These are phyloP conservation scores for Acanthis flammea DNA, from an alignment of 2,797 vertebrate genomes.

Conservation along the genomic window DNA sequence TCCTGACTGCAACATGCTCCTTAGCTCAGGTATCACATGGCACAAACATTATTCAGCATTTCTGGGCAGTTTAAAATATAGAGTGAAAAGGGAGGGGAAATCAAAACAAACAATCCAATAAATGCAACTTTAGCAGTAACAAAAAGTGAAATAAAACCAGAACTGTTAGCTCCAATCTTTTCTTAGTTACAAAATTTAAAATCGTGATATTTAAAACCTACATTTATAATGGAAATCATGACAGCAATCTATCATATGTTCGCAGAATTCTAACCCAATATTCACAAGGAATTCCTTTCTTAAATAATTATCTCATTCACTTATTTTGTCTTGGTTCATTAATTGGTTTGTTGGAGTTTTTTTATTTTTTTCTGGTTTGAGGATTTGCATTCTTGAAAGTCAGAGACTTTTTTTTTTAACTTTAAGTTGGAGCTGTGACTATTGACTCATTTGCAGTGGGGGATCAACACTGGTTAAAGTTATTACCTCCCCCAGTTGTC, in stretches of 20 bases:
- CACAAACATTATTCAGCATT: background rate
- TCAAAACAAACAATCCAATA: background rate
- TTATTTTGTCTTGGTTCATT: background rate
- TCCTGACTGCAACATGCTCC: fast-evolving
- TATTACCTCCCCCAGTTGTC: background rate
- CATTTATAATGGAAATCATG: background rate
- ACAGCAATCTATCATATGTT: background rate
- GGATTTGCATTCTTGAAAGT: background rate
- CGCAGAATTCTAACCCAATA: background rate
- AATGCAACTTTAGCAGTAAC: background rate
- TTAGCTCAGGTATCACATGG: background rate
- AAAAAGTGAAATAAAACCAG: background rate
- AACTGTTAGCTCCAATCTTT: background rate
- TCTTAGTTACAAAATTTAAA: background rate
- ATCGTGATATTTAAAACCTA: background rate
- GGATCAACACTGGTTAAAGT: background rate
- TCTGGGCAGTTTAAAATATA: background rate
- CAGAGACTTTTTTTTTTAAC: background rate
- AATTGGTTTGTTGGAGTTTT: background rate
- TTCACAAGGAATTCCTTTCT: background rate
- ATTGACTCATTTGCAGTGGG: background rate
- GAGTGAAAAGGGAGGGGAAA: fast-evolving
- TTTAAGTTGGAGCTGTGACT: background rate
- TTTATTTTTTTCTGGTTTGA: background rate
- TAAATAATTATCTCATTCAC: background rate